A percentile compares a stretch with the other conserved stretches of the same genome.
These are phyloP conservation scores for Sphaerophoria rueppellii DNA, from an alignment of 2,888 invertebrate species.

Conservation along the genomic window DNA sequence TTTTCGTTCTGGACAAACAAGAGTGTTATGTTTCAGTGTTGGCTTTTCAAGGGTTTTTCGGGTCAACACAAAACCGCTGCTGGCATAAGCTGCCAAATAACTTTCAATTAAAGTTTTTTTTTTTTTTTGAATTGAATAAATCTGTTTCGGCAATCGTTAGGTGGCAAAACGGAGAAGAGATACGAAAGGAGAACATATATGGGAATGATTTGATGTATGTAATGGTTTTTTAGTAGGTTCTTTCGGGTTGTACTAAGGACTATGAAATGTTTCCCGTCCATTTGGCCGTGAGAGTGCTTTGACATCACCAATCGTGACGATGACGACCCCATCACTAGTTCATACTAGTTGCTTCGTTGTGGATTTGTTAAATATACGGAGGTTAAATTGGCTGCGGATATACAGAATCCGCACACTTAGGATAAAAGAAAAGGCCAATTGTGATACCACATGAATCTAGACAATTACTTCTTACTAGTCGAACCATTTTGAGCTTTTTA, in stretches of 20 bases:
- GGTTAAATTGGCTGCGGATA: too few species aligned
- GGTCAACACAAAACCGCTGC: constrained; percentile 12
- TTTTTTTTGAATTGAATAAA: too few species aligned
- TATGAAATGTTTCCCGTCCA: constrained; percentile 52
- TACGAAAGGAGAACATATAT: neutral
- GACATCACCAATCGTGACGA: neutral
- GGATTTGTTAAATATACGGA: neutral
- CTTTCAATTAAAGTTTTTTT: constrained; percentile 48
- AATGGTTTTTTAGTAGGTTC: constrained; percentile 39
- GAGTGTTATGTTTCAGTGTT: neutral
- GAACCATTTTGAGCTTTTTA: too few species aligned
- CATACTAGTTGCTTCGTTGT: constrained; percentile 40
- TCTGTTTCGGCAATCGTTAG: constrained; percentile 2
- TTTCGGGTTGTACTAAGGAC: constrained; percentile 56
- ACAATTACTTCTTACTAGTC: too few species aligned
- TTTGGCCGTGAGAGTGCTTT: constrained; percentile 44
- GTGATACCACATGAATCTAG: too few species aligned
- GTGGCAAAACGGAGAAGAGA: neutral
- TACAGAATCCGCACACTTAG: too few species aligned
- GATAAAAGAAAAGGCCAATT: too few species aligned
- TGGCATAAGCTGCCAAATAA: constrained; percentile 44
- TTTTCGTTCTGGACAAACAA: neutral
- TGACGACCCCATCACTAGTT: too few species aligned
- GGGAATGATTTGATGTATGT: constrained; percentile 13
- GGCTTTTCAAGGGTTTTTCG: neutral